Evolutionary conservation across 2,797 vertebrate genomes (phyloP).

Genomic region (Falco concolor): DNA sequence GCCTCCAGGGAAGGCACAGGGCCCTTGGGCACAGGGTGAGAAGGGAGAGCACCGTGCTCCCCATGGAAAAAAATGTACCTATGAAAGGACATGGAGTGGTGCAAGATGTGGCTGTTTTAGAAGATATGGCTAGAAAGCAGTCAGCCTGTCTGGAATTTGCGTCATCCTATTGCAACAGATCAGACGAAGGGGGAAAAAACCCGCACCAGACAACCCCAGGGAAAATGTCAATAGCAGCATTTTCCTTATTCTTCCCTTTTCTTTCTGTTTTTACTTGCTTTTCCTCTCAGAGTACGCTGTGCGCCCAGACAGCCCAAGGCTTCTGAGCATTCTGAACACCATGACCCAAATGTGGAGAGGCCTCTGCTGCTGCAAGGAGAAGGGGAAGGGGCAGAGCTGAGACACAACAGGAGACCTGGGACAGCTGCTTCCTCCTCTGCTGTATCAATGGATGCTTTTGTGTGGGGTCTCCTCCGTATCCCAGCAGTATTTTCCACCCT

Average conservation of each 20-base stretch:
- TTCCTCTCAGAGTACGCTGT: neutral
- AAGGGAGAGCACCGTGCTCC: neutral
- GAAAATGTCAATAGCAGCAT: neutral
- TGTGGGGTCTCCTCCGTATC: neutral
- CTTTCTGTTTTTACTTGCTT: neutral
- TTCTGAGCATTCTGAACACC: neutral
- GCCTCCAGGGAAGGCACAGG: neutral
- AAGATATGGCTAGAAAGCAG: neutral
- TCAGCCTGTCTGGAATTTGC: neutral
- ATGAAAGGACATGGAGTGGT: neutral
- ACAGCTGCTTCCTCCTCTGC: neutral
- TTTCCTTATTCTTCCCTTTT: neutral
- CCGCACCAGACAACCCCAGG: neutral
- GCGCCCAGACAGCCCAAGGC: neutral
- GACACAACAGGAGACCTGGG: neutral
- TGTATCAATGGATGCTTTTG: neutral
- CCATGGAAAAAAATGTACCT: rapidly evolving
- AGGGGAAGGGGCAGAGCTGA: neutral
- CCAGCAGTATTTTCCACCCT: neutral
- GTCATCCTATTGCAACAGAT: neutral
- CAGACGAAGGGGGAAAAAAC: neutral
- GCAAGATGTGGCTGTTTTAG: neutral
- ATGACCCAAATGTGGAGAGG: neutral
- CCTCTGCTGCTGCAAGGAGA: neutral
- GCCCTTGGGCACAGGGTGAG: rapidly evolving